Evolutionary conservation across 1,140 invertebrate species (phyloP).

Genomic region (Drosophila fuyamai): DNA sequence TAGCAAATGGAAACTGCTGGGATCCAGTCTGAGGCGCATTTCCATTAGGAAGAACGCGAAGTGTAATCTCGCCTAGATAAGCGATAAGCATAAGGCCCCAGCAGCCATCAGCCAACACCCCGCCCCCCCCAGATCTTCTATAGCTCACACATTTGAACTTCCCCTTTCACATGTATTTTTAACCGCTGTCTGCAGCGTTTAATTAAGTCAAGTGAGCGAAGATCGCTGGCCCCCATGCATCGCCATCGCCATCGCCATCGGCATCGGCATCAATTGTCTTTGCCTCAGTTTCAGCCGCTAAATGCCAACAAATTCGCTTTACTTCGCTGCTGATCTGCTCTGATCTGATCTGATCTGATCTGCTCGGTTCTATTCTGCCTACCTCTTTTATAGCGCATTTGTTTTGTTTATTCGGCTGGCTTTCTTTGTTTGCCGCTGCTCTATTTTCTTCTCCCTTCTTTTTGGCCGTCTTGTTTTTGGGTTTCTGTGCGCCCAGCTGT

Average conservation of each 20-base stretch:
- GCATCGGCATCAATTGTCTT: conserved; percentile 47
- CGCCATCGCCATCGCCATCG: conserved; percentile 33
- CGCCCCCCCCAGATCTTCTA: conserved; percentile 32
- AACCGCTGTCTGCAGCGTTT: conserved; percentile 56
- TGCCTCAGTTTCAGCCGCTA: conserved; percentile 61
- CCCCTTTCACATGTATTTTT: conserved; percentile 58
- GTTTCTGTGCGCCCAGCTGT: conserved; percentile 66
- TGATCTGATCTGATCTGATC: neutral
- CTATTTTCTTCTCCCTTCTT: conserved; percentile 39
- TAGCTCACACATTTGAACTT: conserved; percentile 54
- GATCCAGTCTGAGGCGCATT: conserved; percentile 33
- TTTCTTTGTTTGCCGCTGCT: conserved; percentile 73
- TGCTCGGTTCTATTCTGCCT: conserved; percentile 19
- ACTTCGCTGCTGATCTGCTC: conserved; percentile 14
- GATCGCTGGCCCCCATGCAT: conserved; percentile 64
- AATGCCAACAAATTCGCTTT: conserved; percentile 72
- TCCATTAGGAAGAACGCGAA: conserved; percentile 12
- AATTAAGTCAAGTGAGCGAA: conserved; percentile 81
- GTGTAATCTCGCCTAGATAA: conserved; percentile 61
- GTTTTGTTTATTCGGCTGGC: conserved; percentile 78
- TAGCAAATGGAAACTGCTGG: conserved; percentile 16
- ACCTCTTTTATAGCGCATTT: conserved; percentile 60
- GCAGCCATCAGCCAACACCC: too few species aligned
- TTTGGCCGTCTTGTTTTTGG: conserved; percentile 36
- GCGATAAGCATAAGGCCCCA: conserved; percentile 49